phyloP scores from a whole-genome alignment of 2,888 invertebrate genomes.

The Temnothorax unifasciatus region DNA sequence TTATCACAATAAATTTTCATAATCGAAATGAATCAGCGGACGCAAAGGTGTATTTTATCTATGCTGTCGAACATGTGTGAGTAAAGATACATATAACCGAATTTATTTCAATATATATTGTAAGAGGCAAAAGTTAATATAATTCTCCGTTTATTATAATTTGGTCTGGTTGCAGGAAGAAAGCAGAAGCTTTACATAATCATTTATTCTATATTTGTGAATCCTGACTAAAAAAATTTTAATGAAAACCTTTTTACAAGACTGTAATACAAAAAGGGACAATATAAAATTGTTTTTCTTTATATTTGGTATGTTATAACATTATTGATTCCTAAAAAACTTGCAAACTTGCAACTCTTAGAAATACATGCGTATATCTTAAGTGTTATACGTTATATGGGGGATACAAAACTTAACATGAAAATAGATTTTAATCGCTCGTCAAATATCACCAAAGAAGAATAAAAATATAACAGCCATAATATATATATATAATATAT shows the following conservation, averaged over 20 bases:
- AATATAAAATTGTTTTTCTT: conserved; percentile 39
- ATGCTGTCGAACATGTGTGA: not conserved
- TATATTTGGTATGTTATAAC: not conserved
- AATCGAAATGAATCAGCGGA: not conserved
- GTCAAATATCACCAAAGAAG: conserved; percentile 15
- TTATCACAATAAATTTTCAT: conserved; percentile 5
- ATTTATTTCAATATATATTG: not conserved
- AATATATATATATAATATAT: not conserved
- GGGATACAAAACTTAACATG: conserved; percentile 8
- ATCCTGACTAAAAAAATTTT: conserved; percentile 49
- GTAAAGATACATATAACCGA: not conserved
- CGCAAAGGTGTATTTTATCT: not conserved
- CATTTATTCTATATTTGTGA: conserved; percentile 61
- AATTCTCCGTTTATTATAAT: not conserved
- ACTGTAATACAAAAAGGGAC: conserved; percentile 25
- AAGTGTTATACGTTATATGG: not conserved
- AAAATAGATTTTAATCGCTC: not conserved
- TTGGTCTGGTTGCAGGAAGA: not conserved
- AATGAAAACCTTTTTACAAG: conserved; percentile 56
- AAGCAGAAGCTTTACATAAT: conserved; percentile 24
- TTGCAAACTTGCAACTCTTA: not conserved
- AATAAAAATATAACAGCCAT: conserved; percentile 20
- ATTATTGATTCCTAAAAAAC: not conserved
- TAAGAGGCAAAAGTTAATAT: not conserved
- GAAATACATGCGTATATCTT: not conserved